Base-by-base conservation (phyloP, 2,113 vertebrate genomes). In the Ardeotis arabs region DNA sequence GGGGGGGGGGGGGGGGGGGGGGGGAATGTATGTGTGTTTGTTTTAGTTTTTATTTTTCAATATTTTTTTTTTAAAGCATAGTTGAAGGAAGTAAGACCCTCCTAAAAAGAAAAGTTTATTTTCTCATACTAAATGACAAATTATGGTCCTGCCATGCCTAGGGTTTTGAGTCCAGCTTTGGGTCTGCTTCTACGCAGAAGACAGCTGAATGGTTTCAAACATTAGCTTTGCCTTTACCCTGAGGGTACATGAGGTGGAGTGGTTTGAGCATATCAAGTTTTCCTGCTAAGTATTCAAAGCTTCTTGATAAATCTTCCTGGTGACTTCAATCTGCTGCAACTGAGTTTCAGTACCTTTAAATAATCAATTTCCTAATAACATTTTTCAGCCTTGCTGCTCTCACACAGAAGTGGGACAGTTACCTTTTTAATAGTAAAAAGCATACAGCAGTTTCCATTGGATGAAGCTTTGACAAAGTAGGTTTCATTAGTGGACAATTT, bases 21-120 rank as follows among this genome's bases (percentile, higher is more conserved):
- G 17, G 35, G 25, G 18, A 7, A 3, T 3, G 20, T n/a, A 11
- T 75, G 24, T 21, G 24, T 10, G 15, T 29, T 37, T 18, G 9
- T n/a, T 68, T 56, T 21, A 21, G 2, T 4, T 15, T 58, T 33
- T 14, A 3, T 45, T 3, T 62, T 63, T 35, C 16, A 9, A 7
- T 39, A 12, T 41, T 58, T n/a, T 44, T n/a, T 41, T 28, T 53
- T 28, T 33, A 45, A 88, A 53, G 69, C n/a, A 39, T 41, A 76
- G 74, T 50, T 85, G 68, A 92, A 92, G 19, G 19, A 83, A 94
- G 66, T 87, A 90, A 95, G 93, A 95, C 28, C 39, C 13, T 95
- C 45, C 59, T 33, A 84, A 91, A 62, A 90, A 33, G 28, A 94
- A 84, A 93, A 69, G 10, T 89, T 89, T 83, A 31, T 96, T 95